These are phyloP conservation scores for Lerista edwardsae DNA, from an alignment of 2,797 vertebrate species.

Conservation along the genomic window DNA sequence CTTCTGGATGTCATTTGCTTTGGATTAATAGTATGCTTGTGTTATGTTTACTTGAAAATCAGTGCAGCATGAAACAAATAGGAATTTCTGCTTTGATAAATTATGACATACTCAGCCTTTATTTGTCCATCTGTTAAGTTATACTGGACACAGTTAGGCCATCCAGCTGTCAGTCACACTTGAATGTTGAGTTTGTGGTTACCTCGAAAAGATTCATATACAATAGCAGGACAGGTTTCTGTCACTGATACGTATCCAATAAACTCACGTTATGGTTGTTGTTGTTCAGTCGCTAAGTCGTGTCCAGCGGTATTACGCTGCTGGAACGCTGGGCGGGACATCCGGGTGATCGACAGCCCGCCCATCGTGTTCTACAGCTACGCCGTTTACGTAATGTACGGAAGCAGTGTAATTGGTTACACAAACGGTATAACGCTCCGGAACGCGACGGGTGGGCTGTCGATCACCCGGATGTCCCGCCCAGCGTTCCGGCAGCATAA, in stretches of 20 bases:
- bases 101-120: conserved; percentile 51
- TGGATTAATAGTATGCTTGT: conserved; percentile 58
- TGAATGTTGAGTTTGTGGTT: conserved; percentile 43
- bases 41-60: conserved; percentile 57
- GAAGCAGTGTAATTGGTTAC: no score
- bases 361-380: no score
- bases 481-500: no score
- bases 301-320: no score
- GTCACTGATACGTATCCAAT: neutral
- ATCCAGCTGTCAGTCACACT: conserved; percentile 46
- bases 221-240: conserved; percentile 20
- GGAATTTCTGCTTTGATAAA: conserved; percentile 58
- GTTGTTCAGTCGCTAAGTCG: no score
- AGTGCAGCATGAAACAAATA: conserved; percentile 57
- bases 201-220: neutral
- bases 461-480: no score
- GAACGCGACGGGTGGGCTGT: no score
- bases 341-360: no score
- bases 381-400: no score
- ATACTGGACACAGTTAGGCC: neutral
- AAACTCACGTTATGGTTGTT: no score
- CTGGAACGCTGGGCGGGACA: no score
- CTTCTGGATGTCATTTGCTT: conserved; percentile 52
- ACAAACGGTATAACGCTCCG: no score
- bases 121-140: conserved; percentile 43